Percentiles rank a stretch among this genome's conserved stretches.
Evolutionary conservation across 2,113 vertebrate species (phyloP).

Genomic region (Seriola dumerili): DNA sequence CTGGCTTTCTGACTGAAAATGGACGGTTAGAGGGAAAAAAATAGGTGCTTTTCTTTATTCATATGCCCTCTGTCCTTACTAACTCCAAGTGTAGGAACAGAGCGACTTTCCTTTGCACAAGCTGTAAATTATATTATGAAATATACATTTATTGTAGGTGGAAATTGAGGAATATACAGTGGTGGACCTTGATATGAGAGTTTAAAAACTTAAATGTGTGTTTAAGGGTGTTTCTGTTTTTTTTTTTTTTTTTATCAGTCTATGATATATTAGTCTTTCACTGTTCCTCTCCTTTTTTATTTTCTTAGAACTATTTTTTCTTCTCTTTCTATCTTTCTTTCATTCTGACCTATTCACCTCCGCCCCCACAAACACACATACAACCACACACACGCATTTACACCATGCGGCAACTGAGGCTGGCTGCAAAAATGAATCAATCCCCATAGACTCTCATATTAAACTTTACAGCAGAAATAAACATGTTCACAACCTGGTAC

Average conservation of each 20-base stretch:
- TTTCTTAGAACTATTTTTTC: neutral
- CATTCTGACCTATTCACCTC: neutral
- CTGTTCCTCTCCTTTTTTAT: neutral
- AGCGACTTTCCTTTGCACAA: neutral
- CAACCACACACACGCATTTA: neutral
- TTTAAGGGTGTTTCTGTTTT: neutral
- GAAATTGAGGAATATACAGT: neutral
- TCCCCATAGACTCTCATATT: too few relatives aligned
- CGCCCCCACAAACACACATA: neutral
- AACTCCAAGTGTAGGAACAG: neutral
- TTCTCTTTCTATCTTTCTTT: neutral
- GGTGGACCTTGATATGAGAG: neutral
- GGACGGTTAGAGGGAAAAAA: slow-evolving; percentile 1
- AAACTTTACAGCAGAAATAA: too few relatives aligned
- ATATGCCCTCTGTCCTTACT: slow-evolving; percentile 4
- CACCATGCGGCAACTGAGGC: too few relatives aligned
- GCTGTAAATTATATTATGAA: neutral
- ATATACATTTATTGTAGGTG: neutral
- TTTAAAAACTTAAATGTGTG: neutral
- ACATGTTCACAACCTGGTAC: too few relatives aligned
- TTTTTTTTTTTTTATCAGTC: too few relatives aligned
- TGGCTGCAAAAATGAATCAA: too few relatives aligned
- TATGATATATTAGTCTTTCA: neutral
- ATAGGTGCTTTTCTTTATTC: slow-evolving; percentile 5
- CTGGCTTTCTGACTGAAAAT: slow-evolving; percentile 43